Evolutionary conservation across 2,888 invertebrate genomes (phyloP).

Genomic region (Gandaritis pyraliata): DNA sequence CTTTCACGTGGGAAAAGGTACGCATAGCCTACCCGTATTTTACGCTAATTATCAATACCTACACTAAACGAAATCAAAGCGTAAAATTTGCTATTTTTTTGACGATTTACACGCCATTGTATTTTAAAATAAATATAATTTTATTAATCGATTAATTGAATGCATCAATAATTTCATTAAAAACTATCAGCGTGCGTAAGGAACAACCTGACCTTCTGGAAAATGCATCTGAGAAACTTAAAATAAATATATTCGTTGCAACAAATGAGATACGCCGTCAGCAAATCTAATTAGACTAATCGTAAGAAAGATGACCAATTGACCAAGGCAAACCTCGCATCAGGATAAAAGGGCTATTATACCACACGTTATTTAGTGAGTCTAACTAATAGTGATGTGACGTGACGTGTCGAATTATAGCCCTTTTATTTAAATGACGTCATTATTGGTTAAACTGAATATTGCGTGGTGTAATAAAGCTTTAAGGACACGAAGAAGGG

Average conservation of each 20-base stretch:
- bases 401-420: too few species aligned
- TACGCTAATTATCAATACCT: conserved; percentile 9
- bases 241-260: background rate
- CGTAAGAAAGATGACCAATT: too few species aligned
- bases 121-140: conserved; percentile 9
- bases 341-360: conserved; percentile 16
- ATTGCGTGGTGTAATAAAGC: too few species aligned
- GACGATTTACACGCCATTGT: conserved; percentile 17
- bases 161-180: conserved; percentile 6
- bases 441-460: too few species aligned
- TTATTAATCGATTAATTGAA: conserved; percentile 16
- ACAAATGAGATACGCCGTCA: background rate
- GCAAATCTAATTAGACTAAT: too few species aligned
- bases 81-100: conserved; percentile 7
- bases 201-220: conserved; percentile 6
- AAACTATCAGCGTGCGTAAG: conserved; percentile 5
- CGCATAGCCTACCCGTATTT: conserved; percentile 3
- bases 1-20: background rate
- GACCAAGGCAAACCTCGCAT: background rate
- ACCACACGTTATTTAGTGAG: too few species aligned
- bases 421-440: too few species aligned
- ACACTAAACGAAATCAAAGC: conserved; percentile 10
- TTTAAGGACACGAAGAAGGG: too few species aligned
- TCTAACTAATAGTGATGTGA: too few species aligned
- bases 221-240: background rate